Evolutionary conservation across 1,140 invertebrate species (phyloP).

Genomic region (Lamellibrachia luymesi): DNA sequence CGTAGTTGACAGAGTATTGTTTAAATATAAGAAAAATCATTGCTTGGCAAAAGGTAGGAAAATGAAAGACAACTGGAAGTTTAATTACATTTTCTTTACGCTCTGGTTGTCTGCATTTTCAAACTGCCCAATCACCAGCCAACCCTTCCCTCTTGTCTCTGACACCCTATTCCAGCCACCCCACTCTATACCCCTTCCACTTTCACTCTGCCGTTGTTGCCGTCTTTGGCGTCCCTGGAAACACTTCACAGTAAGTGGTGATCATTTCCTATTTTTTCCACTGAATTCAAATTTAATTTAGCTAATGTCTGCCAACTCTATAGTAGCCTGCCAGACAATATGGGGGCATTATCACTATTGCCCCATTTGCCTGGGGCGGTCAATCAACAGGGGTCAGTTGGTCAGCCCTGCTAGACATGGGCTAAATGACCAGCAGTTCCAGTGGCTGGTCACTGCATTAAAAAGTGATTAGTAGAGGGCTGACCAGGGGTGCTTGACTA

Average conservation of each 20-base stretch:
- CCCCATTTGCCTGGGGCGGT: not conserved
- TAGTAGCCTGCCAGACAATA: not conserved
- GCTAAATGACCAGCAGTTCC: not conserved
- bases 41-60: too few relatives aligned
- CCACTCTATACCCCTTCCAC: not conserved
- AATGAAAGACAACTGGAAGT: not conserved
- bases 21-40: not conserved
- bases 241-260: not conserved
- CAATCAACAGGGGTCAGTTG: not conserved
- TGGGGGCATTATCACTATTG: not conserved
- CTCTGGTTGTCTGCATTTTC: not conserved
- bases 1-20: not conserved
- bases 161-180: not conserved
- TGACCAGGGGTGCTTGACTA: not conserved
- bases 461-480: not conserved
- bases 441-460: not conserved
- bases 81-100: not conserved
- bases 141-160: too few relatives aligned
- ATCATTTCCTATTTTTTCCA: not conserved
- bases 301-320: not conserved
- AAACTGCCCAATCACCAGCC: not conserved
- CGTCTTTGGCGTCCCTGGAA: not conserved
- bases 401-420: not conserved
- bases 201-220: not conserved
- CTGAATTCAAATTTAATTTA: not conserved